phyloP scores from a whole-genome alignment of 2,113 vertebrate species.

The Physeter macrocephalus region DNA sequence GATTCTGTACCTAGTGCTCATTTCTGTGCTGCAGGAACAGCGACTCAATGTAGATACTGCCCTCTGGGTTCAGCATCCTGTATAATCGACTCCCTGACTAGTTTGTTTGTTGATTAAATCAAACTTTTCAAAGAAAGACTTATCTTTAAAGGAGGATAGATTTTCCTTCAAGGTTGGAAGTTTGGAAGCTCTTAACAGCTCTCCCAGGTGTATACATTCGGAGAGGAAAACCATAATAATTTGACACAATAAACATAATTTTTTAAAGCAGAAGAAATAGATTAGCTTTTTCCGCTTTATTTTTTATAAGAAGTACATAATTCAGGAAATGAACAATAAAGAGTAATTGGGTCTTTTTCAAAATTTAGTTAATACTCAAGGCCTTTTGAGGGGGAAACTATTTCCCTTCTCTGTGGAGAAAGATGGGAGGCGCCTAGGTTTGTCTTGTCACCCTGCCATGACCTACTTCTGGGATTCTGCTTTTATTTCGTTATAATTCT shows the following conservation, averaged over 20 bases:
- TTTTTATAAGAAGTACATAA: not conserved
- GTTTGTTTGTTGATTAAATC: not conserved
- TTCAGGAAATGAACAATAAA: not conserved
- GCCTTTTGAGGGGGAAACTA: not conserved
- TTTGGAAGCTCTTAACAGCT: not conserved
- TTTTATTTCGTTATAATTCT: not conserved
- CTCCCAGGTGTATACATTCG: not conserved
- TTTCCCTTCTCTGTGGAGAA: not conserved
- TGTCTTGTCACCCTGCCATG: not conserved
- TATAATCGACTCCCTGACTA: not conserved
- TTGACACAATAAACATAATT: not conserved
- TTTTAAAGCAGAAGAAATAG: not conserved
- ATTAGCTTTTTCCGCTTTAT: not conserved
- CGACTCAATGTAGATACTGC: not conserved
- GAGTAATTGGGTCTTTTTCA: not conserved
- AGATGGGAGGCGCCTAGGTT: not conserved
- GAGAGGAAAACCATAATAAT: not conserved
- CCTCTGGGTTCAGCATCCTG: not conserved
- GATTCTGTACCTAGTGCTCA: not conserved
- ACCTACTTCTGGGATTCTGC: not conserved
- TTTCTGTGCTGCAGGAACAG: not conserved
- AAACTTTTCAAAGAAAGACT: not conserved
- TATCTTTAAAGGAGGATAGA: not conserved
- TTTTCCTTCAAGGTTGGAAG: not conserved
- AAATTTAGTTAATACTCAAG: not conserved